Base-by-base conservation (phyloP, 2,888 invertebrate species). In the Anoplius nigerrimus region DNA sequence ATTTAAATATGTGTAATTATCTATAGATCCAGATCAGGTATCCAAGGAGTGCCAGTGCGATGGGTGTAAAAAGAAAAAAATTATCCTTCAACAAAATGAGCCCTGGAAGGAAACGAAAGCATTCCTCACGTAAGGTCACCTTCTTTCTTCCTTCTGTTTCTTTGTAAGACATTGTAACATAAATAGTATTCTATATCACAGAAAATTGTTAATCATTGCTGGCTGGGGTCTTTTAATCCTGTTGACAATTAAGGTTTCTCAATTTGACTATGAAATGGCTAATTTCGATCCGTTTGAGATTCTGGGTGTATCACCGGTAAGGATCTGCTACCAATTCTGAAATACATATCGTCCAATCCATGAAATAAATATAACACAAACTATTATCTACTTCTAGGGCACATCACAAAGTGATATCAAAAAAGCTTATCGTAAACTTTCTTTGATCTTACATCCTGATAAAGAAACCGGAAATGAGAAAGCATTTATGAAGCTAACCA, bases 231-330 rank as follows among this genome's bases (percentile, higher is more conserved):
- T 95, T 60, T 91, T 98, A 79, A 92, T 93, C 63, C 92, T 96
- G 71, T 90, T 97, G 80, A 95, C 96, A 0, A 97, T 97, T 87
- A 96, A 97, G 91, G 96, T 97, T 45, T 97, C 98, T 0, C 97
- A 98, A 89, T 97, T 98, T 90, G 98, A 99, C 88, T 97, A 98
- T 90, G 98, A 99, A 90, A 97, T 97, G 94, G 96, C 97, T 6
- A 99, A 98, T 89, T 99, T 99, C 90, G 99, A 99, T 91, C 99
- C 99, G 0, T 99, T 97, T 90, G 96, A 97, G 88, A 98, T 99
- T 86, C 91, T 99, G 68, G 95, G 95, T 56, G 92, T 99, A 76
- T 95, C 98, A 62, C 91, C 95, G 71, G 94, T 94, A 88, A 90
- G 91, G 1, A 55, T 55, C 1, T n/a, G n/a, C 5, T 55, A n/a